Conservation (phyloP, 64 coral and sea anemone genomes). For the Montipora cactus region DNA sequence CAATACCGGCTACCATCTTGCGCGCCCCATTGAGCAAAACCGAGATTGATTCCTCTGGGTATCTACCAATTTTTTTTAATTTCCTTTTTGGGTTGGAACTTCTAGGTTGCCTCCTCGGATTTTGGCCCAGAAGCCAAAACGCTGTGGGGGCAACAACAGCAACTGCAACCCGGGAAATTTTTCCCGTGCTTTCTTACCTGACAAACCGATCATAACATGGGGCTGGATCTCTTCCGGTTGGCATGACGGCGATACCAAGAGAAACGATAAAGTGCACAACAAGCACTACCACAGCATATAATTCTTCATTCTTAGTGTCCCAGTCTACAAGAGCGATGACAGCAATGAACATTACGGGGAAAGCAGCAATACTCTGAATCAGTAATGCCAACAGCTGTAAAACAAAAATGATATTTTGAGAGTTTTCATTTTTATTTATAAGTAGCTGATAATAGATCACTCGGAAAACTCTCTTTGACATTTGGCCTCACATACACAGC, state of each 20-base stretch:
- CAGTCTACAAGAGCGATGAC: constrained; percentile 31
- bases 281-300: constrained; percentile 63
- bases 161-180: too few relatives aligned
- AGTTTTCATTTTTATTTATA: not conserved
- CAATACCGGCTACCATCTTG: too few relatives aligned
- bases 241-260: constrained; percentile 71
- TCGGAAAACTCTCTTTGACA: too few relatives aligned
- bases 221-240: constrained; percentile 61
- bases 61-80: too few relatives aligned
- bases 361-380: constrained; percentile 58
- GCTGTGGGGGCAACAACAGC: too few relatives aligned
- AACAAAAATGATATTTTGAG: not conserved
- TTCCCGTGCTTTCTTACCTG: constrained; percentile 48
- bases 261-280: constrained; percentile 62
- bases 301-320: constrained; percentile 37
- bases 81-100: too few relatives aligned
- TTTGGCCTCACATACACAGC: too few relatives aligned
- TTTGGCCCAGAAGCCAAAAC: too few relatives aligned
- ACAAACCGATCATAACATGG: constrained; percentile 62
- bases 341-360: constrained; percentile 84
- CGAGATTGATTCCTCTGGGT: too few relatives aligned
- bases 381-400: not conserved
- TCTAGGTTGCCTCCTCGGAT: too few relatives aligned
- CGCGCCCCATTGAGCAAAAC: too few relatives aligned
- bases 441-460: too few relatives aligned